Base-by-base conservation (phyloP, 2,113 vertebrate genomes). In the Ammospiza nelsoni region DNA sequence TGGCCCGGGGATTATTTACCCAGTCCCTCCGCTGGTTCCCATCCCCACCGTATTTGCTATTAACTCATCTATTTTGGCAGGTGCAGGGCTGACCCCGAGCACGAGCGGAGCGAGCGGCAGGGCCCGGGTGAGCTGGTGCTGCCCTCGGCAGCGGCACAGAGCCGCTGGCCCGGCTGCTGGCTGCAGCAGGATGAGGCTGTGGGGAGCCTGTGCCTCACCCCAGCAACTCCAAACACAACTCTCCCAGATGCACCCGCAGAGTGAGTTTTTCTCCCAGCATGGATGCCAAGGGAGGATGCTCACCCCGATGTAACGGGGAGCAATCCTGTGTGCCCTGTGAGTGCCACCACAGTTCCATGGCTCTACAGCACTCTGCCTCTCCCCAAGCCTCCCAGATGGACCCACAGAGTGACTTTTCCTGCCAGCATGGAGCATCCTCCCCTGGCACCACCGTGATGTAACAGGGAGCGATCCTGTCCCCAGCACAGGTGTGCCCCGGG, bases 31-130 rank as follows among this genome's bases (percentile, higher is more conserved):
- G 3, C 79, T 41, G 91, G 92, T 94, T 96, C 92, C 69, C 89
- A 95, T 94, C 94, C 79, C 78, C 77, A 51, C 74, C 76, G 0
- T 79, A 79, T 80, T 96, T n/a, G 87, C 94, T 95, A 41, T 96
- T 96, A 96, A 96, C 92, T 97, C 96, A 97, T 96, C 92, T 96
- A 63, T 96, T 95, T 96, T 87, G 95, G 95, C 95, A 97, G 96
- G 96, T 96, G 95, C 86, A 75, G 84, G 67, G 79, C 84, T 96
- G 93, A 96, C 93, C 93, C 95, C 93, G 59, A 90, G 90, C 77
- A 87, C 77, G 46, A 95, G 89, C 25, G 3, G 58, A 92, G 82
- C 2, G n/a, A 66, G 87, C 20, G 27, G 82, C 91, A 87, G 87
- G 49, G 80, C 65, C 59, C 1, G 43, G 91, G 19, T 57, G 74